These are phyloP conservation scores for Ellobius talpinus DNA, from an alignment of 2,113 vertebrate genomes.

Conservation along the genomic window DNA sequence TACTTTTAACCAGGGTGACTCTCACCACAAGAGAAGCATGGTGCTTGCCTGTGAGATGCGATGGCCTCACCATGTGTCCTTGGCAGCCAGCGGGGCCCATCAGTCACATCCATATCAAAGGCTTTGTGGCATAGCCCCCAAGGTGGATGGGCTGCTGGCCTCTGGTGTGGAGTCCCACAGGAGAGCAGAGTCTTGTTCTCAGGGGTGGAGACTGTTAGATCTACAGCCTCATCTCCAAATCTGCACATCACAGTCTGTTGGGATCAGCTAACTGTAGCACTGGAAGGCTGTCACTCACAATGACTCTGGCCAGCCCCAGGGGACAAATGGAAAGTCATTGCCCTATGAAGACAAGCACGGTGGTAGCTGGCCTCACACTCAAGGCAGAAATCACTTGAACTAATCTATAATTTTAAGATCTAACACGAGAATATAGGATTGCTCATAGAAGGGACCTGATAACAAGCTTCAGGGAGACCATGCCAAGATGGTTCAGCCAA, in stretches of 20 bases:
- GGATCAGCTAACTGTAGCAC: neutral
- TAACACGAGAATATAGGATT: neutral
- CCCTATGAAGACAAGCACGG: accelerated
- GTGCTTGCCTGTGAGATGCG: neutral
- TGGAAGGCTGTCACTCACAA: neutral
- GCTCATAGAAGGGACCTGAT: neutral
- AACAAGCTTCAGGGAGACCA: neutral
- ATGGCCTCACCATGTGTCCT: neutral
- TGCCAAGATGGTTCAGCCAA: neutral
- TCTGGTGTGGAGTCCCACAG: neutral
- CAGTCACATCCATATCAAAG: neutral
- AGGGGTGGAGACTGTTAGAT: neutral
- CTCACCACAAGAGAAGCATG: neutral
- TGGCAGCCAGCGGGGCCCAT: neutral
- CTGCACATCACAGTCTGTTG: neutral
- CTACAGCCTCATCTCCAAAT: neutral
- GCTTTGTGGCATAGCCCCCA: neutral
- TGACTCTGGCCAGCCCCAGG: neutral
- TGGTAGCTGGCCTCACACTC: neutral
- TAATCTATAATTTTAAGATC: neutral
- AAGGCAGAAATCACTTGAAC: neutral
- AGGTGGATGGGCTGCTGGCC: neutral
- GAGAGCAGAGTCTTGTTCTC: neutral
- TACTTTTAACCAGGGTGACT: conserved; percentile 21
- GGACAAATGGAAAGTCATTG: neutral